Evolutionary conservation across 2,797 vertebrate genomes (phyloP).

Genomic region (Sebastes steindachneri): DNA sequence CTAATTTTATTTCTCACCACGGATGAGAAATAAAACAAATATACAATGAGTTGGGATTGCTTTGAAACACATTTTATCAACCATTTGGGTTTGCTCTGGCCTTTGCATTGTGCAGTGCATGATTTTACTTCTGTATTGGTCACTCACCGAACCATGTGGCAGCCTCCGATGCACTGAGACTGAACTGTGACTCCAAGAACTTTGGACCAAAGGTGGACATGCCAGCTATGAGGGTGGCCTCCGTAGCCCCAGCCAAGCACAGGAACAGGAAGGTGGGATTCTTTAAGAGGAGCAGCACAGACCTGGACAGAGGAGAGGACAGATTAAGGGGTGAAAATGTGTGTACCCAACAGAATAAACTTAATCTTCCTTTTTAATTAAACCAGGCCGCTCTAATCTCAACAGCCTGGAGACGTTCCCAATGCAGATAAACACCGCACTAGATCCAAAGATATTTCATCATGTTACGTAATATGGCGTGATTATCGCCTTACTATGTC

Average conservation of each 20-base stretch:
- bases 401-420: background rate
- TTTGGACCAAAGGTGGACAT: constrained; percentile 98
- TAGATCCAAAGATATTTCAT: background rate
- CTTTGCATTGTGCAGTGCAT: background rate
- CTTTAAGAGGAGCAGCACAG: constrained; percentile 90
- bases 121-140: background rate
- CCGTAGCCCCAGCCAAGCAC: constrained; percentile 93
- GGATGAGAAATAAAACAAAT: background rate
- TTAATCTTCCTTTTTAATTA: constrained; percentile 24
- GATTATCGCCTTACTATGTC: background rate
- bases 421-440: background rate
- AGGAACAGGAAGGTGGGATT: constrained; percentile 94
- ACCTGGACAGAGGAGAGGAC: constrained; percentile 73
- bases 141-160: constrained; percentile 93
- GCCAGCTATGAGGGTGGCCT: constrained; percentile 92
- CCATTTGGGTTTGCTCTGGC: background rate
- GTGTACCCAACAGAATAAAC: background rate
- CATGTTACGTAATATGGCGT: constrained; percentile 22
- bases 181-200: constrained; percentile 96
- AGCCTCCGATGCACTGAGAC: constrained; percentile 94
- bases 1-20: background rate
- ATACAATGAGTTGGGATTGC: background rate
- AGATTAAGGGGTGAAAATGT: no score
- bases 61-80: background rate
- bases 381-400: constrained; percentile 23